Base-by-base conservation (phyloP, 2,113 vertebrate species). In the Crotalus viridis region DNA sequence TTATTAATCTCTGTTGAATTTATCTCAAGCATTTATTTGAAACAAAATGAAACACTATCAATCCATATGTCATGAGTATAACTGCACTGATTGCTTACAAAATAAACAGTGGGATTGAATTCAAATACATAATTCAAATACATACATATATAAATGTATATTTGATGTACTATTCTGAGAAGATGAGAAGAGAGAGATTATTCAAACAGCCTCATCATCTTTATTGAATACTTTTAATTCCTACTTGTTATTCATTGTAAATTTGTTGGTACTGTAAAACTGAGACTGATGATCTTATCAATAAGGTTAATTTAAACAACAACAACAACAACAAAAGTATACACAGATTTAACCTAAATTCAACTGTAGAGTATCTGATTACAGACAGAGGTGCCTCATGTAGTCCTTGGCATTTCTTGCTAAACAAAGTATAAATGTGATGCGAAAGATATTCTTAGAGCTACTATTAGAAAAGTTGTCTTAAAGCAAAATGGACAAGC, bases 1-100 rank as follows among this genome's bases (percentile, higher is more conserved):
- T 95, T 90, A 89, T 21, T 57, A 46, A 94, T 39, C 89, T 92
- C 93, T 55, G 19, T 95, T 89, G 48, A 94, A 94, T 95, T 93
- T 5, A 90, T 86, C 28, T 85, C 91, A 2, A 0, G 61, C 87
- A 92, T 86, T 90, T 90, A 94, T 59, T 89, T 43, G n/a, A 88
- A 26, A 46, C 6, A 87, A 91, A 87, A 87, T 28, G 13, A 28
- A 5, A 64, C 8, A 87, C 12, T 22, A 69, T 15, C 22, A 88
- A 92, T 87, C n/a, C 12, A 64, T 43, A 15, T 54, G 94, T 93
- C 57, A 89, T 2, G 10, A 91, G 54, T 93, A 59, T 43, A 93
- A 85, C 88, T 87, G 33, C 2, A 92, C 39, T 43, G 21, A 43
- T 19, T 81, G 74, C 17, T 10, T 88, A 74, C 28, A 91, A 94